Evolutionary conservation across 2,113 vertebrate species (phyloP), one percentile per base, ranked within the genome.

Genomic region (Stomatorhinus ivindoensis): DNA sequence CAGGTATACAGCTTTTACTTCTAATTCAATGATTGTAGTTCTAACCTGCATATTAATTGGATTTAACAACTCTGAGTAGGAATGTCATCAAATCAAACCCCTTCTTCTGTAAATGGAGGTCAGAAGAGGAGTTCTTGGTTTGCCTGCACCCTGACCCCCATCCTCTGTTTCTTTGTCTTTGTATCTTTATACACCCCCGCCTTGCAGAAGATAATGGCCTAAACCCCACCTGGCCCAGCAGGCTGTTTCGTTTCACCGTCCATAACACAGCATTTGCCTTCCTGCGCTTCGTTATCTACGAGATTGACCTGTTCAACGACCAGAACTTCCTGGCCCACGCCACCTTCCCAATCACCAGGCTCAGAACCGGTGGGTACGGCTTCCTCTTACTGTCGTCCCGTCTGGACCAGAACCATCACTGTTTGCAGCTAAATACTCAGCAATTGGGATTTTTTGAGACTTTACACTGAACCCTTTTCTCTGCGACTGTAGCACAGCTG

Each of bases 241-340:
- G 99, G 94, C 91, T 96, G 3, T 98, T 98, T 94, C 95, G 96
- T 87, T 99, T 99, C 93, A 95, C 96, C 8, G 95, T 99, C 88
- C 95, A 92, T 92, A 99, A 99, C 93, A 97, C 98, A 0, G 96
- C 97, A 15, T 99, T 99, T n/a, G 96, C 98, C 92, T 99, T 98
- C 94, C 94, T 99, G 15, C 97, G 98, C 89, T 99, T 99, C 0
- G 98, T 97, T 91, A 98, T 99, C 3, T 99, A 99, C 0, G 98
- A 99, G 92, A 98, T 99, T 35, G 98, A 99, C 95, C 98, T 99
- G 97, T 99, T 99, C 95, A 99, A 95, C 0, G 98, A 99, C 1
- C 98, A 98, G 95, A 99, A 99, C 93, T 99, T 99, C 94, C 92
- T 99, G 92, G 98, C 98, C 87, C 98, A 99, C 93, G 98, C 98